Evolutionary conservation across 1,140 invertebrate genomes (phyloP), one percentile per base, ranked within the genome.

Genomic region (Asbolus verrucosus): DNA sequence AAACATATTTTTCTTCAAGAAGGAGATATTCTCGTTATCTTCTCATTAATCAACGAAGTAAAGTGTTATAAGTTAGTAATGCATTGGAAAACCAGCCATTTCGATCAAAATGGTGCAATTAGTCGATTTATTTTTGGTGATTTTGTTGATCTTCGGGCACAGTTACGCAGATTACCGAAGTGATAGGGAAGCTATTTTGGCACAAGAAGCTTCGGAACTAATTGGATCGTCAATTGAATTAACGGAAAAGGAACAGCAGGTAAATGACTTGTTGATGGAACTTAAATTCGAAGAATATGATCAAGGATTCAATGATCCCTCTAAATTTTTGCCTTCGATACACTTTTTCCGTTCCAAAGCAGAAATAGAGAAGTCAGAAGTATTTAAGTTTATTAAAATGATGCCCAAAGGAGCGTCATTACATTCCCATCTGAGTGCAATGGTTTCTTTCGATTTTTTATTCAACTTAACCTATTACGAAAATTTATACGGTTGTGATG

Each of bases 401-500:
- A 11, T 36, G 3, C 33, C 33, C 6, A 36, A 36, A 36, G 33
- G 33, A 9, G 33, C 33, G 6, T 36, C 33, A 9, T n/a, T 36
- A 2, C 33, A 36, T 11, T 36, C 33, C n/a, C 33, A 36, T 36
- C 11, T n/a, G 3, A 36, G 6, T 11, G 33, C 33, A 3, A 36
- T 36, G 33, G 2, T 36, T 6, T 9, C 6, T 36, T 36, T 11
- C 11, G 33, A 36, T 2, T 5, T 2, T 36, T n/a, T 36, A 3
- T 36, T 9, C 33, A 36, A 27, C 2, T 14, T 60, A 14, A 60
- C 54, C 9, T 60, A 30, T 16, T 8, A 8, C n/a, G 82, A 87
- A 0, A 80, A 91, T 76, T 80, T 93, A 15, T 90, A 92, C 75
- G 83, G 88, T 1, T 92, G 91, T 71, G 81, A 82, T 31, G 75